Base-by-base conservation (phyloP, 2,888 invertebrate genomes). In the Eretmocerus hayati region DNA sequence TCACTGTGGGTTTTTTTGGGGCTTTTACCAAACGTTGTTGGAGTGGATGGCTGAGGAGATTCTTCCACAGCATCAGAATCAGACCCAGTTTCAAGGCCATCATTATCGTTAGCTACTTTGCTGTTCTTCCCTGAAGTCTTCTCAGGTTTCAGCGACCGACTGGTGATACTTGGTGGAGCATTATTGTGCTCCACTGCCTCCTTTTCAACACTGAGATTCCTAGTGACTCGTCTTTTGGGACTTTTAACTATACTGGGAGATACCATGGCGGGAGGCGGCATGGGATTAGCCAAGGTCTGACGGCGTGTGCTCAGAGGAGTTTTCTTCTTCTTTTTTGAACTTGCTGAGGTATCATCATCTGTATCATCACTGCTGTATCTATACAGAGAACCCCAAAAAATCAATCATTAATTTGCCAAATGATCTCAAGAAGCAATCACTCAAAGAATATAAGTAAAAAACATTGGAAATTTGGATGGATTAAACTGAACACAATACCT, bases 61-160 rank as follows among this genome's bases (percentile, higher is more conserved):
- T 67, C 69, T 18, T 69, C 69, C 1, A 60, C 53, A 4, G 82
- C 77, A 62, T 85, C 84, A 20, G 84, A 83, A 62, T 85, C 84
- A 0, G 84, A 84, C 6, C 84, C 84, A 1, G 84, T 84, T 61
- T 84, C 84, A 56, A 81, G 77, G 40, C 81, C 83, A 55, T 82
- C 82, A 46, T 71, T 74, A 5, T 76, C 58, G 2, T 61, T 61
- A 13, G 73, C 71, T 0, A 66, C 56, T 37, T 57, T 65, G 37
- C 58, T 62, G 9, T 50, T 60, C 46, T 62, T 65, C 4, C 46
- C 50, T 21, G 56, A 55, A 32, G 65, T 65, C 23, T 61, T 59
- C 1, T 61, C 57, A 5, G 41, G 55, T 53, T 63, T 66, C 3
- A 56, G 11, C 0, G 55, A 52, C n/a, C 59, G 61, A 49, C 49